Percentiles rank a stretch among this genome's conserved stretches.
phyloP scores from a whole-genome alignment of 53 echinoderm and acorn worm genomes.

The Henricia sp. region DNA sequence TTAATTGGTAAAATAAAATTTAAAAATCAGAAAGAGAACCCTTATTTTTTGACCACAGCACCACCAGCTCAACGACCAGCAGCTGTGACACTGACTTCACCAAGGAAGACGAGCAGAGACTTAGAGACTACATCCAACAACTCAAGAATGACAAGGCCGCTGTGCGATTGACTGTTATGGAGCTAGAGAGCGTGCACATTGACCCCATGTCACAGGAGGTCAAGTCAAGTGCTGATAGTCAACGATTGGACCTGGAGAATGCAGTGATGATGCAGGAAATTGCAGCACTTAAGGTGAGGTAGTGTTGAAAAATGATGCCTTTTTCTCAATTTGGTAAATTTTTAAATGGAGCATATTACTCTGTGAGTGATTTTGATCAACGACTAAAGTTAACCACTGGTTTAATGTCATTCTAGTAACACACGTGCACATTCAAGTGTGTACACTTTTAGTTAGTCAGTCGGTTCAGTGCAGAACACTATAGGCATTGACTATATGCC shows the following conservation, averaged over 20 bases:
- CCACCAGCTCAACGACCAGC: constrained; percentile 94
- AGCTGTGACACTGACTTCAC: constrained; percentile 96
- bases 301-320: too few species aligned
- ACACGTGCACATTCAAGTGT: too few species aligned
- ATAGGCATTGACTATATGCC: not conserved
- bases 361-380: not conserved
- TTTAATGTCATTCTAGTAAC: too few species aligned
- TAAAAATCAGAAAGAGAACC: too few species aligned
- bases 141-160: constrained; percentile 98
- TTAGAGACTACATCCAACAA: constrained; percentile 95
- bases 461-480: not conserved
- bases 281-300: constrained; percentile 86
- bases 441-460: too few species aligned
- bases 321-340: too few species aligned
- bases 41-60: too few species aligned
- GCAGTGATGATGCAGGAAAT: constrained; percentile 99
- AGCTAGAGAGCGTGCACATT: constrained; percentile 90
- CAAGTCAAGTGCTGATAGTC: constrained; percentile 80
- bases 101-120: constrained; percentile 93
- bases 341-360: too few species aligned
- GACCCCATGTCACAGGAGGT: constrained; percentile 80
- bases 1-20: too few species aligned
- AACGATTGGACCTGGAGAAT: constrained; percentile 95
- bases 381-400: too few species aligned
- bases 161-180: constrained; percentile 95